Percentiles rank a stretch among this genome's conserved stretches.
These are phyloP conservation scores for Petrocephalus microphthalmus DNA, from an alignment of 2,113 vertebrate species.

Conservation along the genomic window DNA sequence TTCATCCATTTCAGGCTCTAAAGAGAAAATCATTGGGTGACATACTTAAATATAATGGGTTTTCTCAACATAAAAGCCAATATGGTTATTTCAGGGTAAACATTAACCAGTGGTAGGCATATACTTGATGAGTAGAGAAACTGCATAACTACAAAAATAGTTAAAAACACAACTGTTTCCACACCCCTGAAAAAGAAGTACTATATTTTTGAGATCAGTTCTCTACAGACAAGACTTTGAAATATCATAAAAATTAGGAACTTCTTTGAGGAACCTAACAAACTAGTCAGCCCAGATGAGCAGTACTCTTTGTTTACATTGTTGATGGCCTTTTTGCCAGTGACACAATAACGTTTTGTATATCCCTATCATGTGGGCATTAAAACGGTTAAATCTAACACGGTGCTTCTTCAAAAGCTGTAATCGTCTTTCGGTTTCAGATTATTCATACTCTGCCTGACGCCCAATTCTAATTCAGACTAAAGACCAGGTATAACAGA, in stretches of 20 bases:
- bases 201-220: not conserved
- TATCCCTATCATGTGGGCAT: conserved; percentile 26
- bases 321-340: not conserved
- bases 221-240: not conserved
- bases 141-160: not conserved
- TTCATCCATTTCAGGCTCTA: not conserved
- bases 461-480: not conserved
- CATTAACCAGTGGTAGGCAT: not conserved
- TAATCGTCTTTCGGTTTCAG: conserved; percentile 34
- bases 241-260: not conserved
- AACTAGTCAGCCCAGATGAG: not conserved
- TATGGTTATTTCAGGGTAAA: not conserved
- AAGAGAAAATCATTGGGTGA: not conserved
- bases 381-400: conserved; percentile 2
- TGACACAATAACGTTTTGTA: conserved; percentile 36
- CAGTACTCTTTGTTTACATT: not conserved
- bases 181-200: not conserved
- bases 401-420: not conserved
- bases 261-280: not conserved
- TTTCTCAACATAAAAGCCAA: not conserved
- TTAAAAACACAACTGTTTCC: not conserved
- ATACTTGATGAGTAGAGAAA: not conserved
- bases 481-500: not conserved
- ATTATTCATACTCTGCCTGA: not conserved
- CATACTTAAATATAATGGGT: not conserved